Percentiles rank a stretch among this genome's conserved stretches.
Conservation (phyloP, 2,797 vertebrate species). For the Heterohyrax brucei region DNA sequence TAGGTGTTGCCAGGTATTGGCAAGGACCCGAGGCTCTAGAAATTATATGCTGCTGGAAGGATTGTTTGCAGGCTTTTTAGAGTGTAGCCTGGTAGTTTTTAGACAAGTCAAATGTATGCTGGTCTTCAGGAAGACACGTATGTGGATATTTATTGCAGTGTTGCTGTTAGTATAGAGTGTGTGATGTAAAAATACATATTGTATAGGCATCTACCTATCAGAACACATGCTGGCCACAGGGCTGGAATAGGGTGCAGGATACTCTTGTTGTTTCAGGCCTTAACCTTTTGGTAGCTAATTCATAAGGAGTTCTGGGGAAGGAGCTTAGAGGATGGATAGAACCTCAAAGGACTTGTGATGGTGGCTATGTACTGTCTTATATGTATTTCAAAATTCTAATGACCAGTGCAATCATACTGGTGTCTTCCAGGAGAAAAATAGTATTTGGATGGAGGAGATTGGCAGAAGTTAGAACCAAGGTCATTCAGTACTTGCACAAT, state of each 20-base stretch:
- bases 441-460: neutral
- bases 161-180: neutral
- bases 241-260: neutral
- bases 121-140: neutral
- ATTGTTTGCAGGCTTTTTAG: too few species aligned
- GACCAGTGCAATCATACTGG: neutral
- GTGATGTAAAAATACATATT: neutral
- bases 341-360: neutral
- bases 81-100: neutral
- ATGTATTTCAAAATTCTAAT: neutral
- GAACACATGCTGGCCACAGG: neutral
- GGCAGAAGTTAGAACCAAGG: neutral
- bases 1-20: too few species aligned
- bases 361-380: neutral
- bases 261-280: neutral
- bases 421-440: neutral
- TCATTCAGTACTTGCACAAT: neutral
- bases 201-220: neutral
- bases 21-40: too few species aligned
- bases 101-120: neutral
- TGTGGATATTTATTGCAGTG: neutral
- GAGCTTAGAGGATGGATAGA: neutral
- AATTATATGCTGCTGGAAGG: too few species aligned
- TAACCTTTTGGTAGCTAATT: constrained; percentile 4
- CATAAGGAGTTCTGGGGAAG: neutral